Percentiles rank a stretch among this genome's conserved stretches.
phyloP scores from a whole-genome alignment of 1,140 invertebrate genomes.

The Brevipalpus yothersi region DNA sequence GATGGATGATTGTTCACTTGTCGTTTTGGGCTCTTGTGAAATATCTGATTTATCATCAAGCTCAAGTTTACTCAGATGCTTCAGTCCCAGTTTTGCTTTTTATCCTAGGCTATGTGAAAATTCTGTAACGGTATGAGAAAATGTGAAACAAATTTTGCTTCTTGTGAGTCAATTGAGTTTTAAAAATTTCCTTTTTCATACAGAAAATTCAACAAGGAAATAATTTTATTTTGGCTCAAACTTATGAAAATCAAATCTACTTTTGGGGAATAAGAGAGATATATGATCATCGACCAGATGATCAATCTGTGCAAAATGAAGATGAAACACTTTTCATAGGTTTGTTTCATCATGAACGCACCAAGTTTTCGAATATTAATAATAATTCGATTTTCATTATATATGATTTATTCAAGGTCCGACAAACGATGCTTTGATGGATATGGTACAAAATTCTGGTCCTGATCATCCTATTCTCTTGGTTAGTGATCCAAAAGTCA shows the following conservation, averaged over 20 bases:
- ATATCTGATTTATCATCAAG: not conserved
- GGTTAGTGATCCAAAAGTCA: constrained; percentile 8
- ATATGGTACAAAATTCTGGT: constrained; percentile 11
- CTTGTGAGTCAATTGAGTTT: not conserved
- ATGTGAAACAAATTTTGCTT: not conserved
- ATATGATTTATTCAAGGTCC: constrained; percentile 3
- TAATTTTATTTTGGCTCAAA: constrained; percentile 35
- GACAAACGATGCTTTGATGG: constrained; percentile 12
- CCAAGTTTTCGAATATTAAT: not conserved
- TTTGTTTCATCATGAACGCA: not conserved
- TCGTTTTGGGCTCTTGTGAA: not conserved
- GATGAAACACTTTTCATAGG: not conserved
- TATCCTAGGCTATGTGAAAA: not conserved
- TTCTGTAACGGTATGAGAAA: not conserved
- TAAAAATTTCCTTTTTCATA: constrained; percentile 1
- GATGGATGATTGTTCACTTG: not conserved
- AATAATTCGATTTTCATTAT: not conserved
- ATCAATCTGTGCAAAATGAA: not conserved
- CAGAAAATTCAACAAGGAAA: constrained; percentile 35
- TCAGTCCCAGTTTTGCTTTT: not conserved
- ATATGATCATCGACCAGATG: not conserved
- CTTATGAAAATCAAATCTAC: constrained; percentile 36
- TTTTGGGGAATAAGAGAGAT: constrained; percentile 29
- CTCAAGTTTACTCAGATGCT: too few relatives aligned
- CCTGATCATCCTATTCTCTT: constrained; percentile 14